A percentile compares a stretch with the other conserved stretches of the same genome.
phyloP scores from a whole-genome alignment of 2,113 vertebrate genomes.

The Ictalurus furcatus region DNA sequence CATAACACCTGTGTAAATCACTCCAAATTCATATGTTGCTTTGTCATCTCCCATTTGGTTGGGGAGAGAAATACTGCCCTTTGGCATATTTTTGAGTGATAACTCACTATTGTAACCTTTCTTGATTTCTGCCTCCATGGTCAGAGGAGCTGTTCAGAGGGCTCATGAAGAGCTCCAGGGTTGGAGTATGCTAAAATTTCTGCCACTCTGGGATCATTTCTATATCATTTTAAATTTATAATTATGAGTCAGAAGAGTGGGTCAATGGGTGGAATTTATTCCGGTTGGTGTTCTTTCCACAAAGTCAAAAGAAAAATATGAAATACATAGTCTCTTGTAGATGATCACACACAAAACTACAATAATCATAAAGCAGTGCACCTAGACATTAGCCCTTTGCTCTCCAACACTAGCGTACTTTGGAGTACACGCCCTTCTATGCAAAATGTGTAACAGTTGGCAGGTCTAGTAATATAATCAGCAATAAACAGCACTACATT shows the following conservation, averaged over 20 bases:
- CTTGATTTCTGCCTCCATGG: not conserved
- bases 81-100: not conserved
- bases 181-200: too few species aligned
- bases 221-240: not conserved
- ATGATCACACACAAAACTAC: too few species aligned
- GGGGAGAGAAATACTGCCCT: not conserved
- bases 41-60: not conserved
- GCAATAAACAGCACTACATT: too few species aligned
- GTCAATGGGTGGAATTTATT: not conserved
- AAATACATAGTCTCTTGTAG: too few species aligned
- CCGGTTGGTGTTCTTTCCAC: too few species aligned
- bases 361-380: too few species aligned
- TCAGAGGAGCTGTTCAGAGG: not conserved
- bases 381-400: too few species aligned
- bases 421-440: too few species aligned
- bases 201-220: not conserved
- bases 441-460: too few species aligned
- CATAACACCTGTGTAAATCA: not conserved
- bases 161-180: not conserved
- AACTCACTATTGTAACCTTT: not conserved
- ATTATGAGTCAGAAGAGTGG: not conserved
- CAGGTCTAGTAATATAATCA: too few species aligned
- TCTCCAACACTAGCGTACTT: too few species aligned
- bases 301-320: not conserved
- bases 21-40: not conserved